Percentiles rank a stretch among this genome's conserved stretches.
phyloP scores from a whole-genome alignment of 1,140 invertebrate genomes.

The Bombus confusus region DNA sequence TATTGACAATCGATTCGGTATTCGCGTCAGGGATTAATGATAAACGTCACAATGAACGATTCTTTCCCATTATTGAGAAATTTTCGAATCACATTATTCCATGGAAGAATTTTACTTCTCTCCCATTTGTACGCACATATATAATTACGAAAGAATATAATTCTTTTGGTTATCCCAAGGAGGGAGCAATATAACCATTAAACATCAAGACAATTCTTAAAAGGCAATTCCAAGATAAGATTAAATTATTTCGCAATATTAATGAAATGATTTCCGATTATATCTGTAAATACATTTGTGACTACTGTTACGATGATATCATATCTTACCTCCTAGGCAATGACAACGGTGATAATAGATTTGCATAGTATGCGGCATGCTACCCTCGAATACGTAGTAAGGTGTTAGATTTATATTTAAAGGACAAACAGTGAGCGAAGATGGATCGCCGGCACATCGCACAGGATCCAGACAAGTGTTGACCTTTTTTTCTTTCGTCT shows the following conservation, averaged over 20 bases:
- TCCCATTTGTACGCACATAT: not conserved
- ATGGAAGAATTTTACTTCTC: not conserved
- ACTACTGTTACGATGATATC: not conserved
- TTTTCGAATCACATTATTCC: not conserved
- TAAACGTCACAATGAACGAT: slow-evolving; percentile 18
- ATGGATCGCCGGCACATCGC: slow-evolving; percentile 61
- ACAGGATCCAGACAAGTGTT: slow-evolving; percentile 41
- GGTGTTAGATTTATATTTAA: slow-evolving; percentile 55
- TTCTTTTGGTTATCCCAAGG: not conserved
- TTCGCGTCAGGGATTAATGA: slow-evolving; percentile 54
- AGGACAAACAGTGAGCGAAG: slow-evolving; percentile 24
- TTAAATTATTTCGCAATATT: not conserved
- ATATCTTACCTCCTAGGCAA: slow-evolving; percentile 46
- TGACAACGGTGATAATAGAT: slow-evolving; percentile 26
- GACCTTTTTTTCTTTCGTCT: slow-evolving; percentile 34
- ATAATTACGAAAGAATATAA: not conserved
- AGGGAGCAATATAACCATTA: not conserved
- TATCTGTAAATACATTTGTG: not conserved
- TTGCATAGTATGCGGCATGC: slow-evolving; percentile 47
- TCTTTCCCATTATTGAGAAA: slow-evolving; percentile 8
- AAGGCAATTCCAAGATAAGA: slow-evolving; percentile 1
- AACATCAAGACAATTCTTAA: not conserved
- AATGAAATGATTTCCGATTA: not conserved
- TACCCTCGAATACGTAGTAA: slow-evolving; percentile 15
- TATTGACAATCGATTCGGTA: slow-evolving; percentile 46